These are phyloP conservation scores for Heliconius cydno DNA, from an alignment of 2,888 invertebrate genomes.

Conservation along the genomic window DNA sequence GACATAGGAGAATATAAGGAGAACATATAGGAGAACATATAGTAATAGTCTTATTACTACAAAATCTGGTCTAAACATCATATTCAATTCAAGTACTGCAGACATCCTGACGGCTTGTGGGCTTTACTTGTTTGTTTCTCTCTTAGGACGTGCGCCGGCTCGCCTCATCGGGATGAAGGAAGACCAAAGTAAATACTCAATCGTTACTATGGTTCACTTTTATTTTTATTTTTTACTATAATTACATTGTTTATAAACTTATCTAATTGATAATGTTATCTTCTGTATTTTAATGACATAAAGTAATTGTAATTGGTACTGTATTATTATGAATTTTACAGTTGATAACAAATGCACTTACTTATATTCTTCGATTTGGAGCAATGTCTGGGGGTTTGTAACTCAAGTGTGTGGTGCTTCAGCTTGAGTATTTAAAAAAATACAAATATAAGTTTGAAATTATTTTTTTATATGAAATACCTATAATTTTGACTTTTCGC, in stretches of 20 bases:
- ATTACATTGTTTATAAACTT: neutral
- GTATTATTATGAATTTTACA: neutral
- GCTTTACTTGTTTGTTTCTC: conserved; percentile 64
- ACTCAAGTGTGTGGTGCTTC: too few species aligned
- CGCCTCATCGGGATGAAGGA: conserved; percentile 53
- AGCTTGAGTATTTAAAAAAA: too few species aligned
- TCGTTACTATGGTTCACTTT: neutral
- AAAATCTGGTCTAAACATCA: conserved; percentile 11
- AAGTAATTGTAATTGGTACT: neutral
- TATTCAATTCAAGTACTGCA: conserved; percentile 40
- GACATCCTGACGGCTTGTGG: conserved; percentile 46
- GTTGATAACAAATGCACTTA: neutral
- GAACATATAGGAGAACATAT: neutral
- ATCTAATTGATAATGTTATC: neutral
- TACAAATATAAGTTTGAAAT: too few species aligned
- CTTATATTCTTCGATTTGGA: neutral
- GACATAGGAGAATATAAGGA: too few species aligned
- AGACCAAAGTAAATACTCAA: conserved; percentile 41
- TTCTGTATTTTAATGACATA: neutral
- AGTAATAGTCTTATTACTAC: neutral
- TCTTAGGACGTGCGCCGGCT: conserved; percentile 62
- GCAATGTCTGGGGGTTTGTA: too few species aligned
- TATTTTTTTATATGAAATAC: too few species aligned
- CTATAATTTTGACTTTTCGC: too few species aligned
- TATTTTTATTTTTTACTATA: neutral